Base-by-base conservation (phyloP, 1,140 invertebrate genomes). In the Contarinia nasturtii region DNA sequence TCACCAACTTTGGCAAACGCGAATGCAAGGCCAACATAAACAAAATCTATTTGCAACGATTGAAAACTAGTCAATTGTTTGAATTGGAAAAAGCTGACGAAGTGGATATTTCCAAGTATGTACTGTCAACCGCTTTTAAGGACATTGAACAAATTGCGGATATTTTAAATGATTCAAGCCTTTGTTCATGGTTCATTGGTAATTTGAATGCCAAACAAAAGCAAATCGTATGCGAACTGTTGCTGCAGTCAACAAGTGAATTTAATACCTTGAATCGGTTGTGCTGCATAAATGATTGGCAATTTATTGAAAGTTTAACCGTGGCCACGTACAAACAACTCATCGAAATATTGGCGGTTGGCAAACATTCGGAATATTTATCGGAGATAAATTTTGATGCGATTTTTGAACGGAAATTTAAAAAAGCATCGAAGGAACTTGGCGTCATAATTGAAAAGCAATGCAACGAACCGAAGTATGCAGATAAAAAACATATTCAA, bases 1-100 rank as follows among this genome's bases (percentile, higher is more conserved):
- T 63, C 14, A 48, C 57, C n/a, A 62, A 63, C 17, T 62, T 61
- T 19, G 60, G 60, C 20, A 57, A 59, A 22, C 48, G 45, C 7
- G 33, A 47, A 7, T 57, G 57, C 17, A 56, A 58, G 2, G 52
- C 51, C 44, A 50, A 57, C 2, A 33, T 59, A 34, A 53, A 60
- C 42, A 53, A 54, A 1, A 42, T 63, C 15, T 53, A 53, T 7
- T 10, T 57, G 19, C 60, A 61, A 46, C 42, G 46, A 15, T 22
- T 43, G 1, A 44, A 54, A 42, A 45, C 48, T 10, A 33, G 33
- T 21, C 21, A 42, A 5, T 18, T 43, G 14, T 11, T 19, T 5
- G 20, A 20, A 19, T 19, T 19, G 7, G 14, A 42, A 14, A 42
- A 42, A 19, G 14, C 15, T 19, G 8, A 18, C 5, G 19, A 19